phyloP scores from a whole-genome alignment of 2,797 vertebrate genomes.

The Brachymystax lenok region DNA sequence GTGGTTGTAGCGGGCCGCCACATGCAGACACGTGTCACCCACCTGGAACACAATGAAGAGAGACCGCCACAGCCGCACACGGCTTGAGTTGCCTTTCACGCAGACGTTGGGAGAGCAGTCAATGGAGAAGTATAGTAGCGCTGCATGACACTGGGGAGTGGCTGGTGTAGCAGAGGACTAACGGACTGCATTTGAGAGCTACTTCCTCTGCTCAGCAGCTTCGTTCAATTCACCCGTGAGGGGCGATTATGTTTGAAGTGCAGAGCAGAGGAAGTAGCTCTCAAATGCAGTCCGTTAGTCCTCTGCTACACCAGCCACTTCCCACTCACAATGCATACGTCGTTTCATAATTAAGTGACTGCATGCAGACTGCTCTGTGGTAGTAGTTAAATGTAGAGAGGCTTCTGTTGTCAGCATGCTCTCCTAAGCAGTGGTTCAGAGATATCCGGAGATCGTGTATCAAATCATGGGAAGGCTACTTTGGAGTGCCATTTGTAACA shows the following conservation, averaged over 20 bases:
- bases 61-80: not conserved
- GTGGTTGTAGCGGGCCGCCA: constrained; percentile 94
- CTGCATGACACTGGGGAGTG: not conserved
- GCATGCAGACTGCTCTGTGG: constrained; percentile 2
- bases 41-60: constrained; percentile 67
- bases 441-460: too few relatives aligned
- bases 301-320: too few relatives aligned
- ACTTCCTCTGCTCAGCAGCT: not conserved
- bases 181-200: too few relatives aligned
- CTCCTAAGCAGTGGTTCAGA: not conserved
- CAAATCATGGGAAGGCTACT: too few relatives aligned
- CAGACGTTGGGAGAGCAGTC: not conserved
- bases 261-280: constrained; percentile 29
- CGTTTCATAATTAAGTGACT: constrained; percentile 42
- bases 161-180: too few relatives aligned
- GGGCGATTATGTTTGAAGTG: constrained; percentile 31
- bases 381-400: not conserved
- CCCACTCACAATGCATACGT: not conserved
- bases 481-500: not conserved
- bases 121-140: not conserved
- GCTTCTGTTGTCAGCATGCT: not conserved
- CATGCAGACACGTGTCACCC: constrained; percentile 92
- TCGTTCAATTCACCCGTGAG: not conserved
- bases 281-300: too few relatives aligned
- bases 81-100: too few relatives aligned